Evolutionary conservation across 2,797 vertebrate species (phyloP).

Genomic region (Bradypodion ventrale): DNA sequence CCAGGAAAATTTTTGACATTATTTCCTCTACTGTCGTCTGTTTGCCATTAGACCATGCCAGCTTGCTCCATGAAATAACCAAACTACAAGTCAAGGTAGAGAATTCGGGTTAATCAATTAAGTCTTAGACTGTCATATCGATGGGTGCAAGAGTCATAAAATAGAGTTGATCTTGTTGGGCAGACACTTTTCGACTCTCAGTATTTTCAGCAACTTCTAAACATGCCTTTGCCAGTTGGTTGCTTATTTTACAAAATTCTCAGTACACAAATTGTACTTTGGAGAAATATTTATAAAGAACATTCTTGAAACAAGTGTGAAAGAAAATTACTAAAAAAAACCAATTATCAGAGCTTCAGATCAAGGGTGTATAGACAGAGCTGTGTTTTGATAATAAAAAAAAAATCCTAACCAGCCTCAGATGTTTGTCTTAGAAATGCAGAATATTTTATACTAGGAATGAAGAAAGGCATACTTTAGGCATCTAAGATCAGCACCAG

Average conservation of each 20-base stretch:
- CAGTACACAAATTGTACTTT: background rate
- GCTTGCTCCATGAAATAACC: conserved; percentile 65
- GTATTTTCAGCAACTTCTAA: background rate
- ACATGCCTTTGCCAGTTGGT: background rate
- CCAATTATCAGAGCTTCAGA: background rate
- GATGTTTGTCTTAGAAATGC: background rate
- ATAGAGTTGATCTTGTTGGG: background rate
- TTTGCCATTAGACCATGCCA: conserved; percentile 65
- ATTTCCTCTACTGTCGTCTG: conserved; percentile 69
- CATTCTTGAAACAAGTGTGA: background rate
- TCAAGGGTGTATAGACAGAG: background rate
- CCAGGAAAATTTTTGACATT: conserved; percentile 75
- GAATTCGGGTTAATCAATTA: conserved; percentile 30
- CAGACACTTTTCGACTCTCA: rapidly evolving
- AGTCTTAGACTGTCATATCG: background rate
- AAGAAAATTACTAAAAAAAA: background rate
- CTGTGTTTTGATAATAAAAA: background rate
- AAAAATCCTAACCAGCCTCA: background rate
- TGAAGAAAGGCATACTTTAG: background rate
- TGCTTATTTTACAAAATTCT: background rate
- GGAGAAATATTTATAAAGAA: background rate
- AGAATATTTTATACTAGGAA: background rate
- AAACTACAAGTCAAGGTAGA: conserved; percentile 51
- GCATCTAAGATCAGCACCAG: background rate
- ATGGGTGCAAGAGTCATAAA: conserved; percentile 10